Evolutionary conservation across 2,888 invertebrate genomes (phyloP).

Genomic region (Caenorhabditis sp.): DNA sequence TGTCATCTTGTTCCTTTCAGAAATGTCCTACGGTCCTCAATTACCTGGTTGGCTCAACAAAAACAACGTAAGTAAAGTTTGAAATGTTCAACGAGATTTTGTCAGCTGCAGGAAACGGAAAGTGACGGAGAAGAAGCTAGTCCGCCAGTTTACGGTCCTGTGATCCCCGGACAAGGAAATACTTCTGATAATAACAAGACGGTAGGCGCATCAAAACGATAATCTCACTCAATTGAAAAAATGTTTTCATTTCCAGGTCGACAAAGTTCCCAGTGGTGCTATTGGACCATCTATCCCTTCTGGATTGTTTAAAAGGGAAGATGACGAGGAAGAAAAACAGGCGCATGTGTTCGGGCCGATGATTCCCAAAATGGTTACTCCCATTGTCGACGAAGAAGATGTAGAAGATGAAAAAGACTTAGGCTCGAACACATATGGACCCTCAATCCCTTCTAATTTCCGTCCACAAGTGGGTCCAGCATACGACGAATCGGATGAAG

Average conservation of each 20-base stretch:
- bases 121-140: slow-evolving; percentile 2
- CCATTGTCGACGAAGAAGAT: background rate
- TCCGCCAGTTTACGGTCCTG: slow-evolving; percentile 17
- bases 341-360: slow-evolving; percentile 8
- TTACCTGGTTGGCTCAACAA: slow-evolving; percentile 31
- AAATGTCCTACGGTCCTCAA: slow-evolving; percentile 48
- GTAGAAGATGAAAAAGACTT: slow-evolving; percentile 23
- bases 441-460: slow-evolving; percentile 41
- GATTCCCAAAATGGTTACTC: slow-evolving; percentile 2
- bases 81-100: background rate
- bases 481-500: slow-evolving; percentile 54
- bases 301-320: background rate
- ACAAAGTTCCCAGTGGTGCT: background rate
- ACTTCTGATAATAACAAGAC: background rate
- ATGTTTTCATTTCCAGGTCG: too few relatives aligned
- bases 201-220: too few relatives aligned
- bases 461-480: slow-evolving; percentile 22
- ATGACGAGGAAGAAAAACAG: background rate
- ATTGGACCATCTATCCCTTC: background rate
- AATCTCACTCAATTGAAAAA: too few relatives aligned
- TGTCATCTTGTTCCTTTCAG: slow-evolving; percentile 3
- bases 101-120: background rate
- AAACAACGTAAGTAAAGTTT: background rate
- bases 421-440: slow-evolving; percentile 27
- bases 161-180: background rate